Evolutionary conservation across 2,113 vertebrate genomes (phyloP), one percentile per base, ranked within the genome.

Genomic region (Daboia siamensis): DNA sequence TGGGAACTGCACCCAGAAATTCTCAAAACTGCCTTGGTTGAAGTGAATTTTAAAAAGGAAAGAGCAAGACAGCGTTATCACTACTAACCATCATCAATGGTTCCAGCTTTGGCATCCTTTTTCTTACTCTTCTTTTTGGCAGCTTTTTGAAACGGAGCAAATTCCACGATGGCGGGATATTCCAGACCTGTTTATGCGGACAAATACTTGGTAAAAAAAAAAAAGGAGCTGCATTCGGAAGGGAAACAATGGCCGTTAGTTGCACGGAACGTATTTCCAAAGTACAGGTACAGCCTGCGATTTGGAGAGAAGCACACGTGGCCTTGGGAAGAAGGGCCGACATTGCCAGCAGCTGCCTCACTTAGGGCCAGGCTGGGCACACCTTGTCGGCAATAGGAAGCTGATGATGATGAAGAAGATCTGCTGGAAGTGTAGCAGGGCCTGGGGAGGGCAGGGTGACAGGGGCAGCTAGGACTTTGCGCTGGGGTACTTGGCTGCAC

Each of bases 141-240:
- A 96, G 98, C 98, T 98, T 99, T 99, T 97, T 99, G 99, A 97
- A 99, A 99, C 90, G 99, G 99, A 64, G 99, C 99, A 98, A 99
- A 99, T 97, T 99, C 99, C 94, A 99, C 99, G 92, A 99, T 96
- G 59, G 99, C 99, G 95, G 98, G 97, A 95, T 99, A 99, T 96
- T 99, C 99, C 93, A 99, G 99, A 94, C 99, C 99, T 99, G 96
- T 95, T 95, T 59, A 86, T 52, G 64, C 93, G 74, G 5, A 85
- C 88, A 93, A 91, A 92, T 90, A 91, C 0, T n/a, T 26, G 8
- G 48, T 51, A 51, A 51, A 61, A 84, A 56, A 0, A 39, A 85
- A 74, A 89, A 94, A 91, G 0, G 13, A 91, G 44, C 64, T 12
- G 64, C 23, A 1, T 89, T 48, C 59, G 13, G 21, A 61, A 56